Conservation (phyloP, 2,888 invertebrate species). For the Platynereis dumerilii region DNA sequence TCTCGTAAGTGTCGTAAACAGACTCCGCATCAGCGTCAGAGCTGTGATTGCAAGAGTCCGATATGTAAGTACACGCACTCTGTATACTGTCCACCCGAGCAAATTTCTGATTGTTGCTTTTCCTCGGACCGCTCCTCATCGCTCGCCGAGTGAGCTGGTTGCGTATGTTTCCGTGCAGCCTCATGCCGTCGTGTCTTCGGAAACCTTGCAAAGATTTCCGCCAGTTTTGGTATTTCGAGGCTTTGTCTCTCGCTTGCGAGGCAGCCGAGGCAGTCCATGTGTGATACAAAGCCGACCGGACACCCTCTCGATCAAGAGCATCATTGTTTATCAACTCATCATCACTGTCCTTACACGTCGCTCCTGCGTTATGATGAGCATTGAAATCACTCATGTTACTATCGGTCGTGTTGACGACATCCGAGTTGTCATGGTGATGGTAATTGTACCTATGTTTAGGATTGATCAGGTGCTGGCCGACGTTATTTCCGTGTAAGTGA, state of each 20-base stretch:
- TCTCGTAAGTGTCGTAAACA: conserved; percentile 25
- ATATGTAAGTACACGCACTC: conserved; percentile 24
- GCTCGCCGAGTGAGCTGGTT: background rate
- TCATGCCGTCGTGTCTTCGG: too few relatives aligned
- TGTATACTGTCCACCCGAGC: conserved; percentile 20
- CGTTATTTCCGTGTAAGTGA: conserved; percentile 19
- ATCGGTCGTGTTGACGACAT: background rate
- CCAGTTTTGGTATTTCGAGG: conserved; percentile 1
- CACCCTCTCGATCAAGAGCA: conserved; percentile 1
- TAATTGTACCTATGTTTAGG: background rate
- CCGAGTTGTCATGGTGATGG: background rate
- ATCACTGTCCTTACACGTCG: background rate
- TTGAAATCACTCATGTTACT: conserved; percentile 2
- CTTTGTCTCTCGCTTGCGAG: background rate
- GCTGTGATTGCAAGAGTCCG: conserved; percentile 16
- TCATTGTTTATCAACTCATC: background rate
- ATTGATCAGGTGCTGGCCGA: conserved; percentile 5
- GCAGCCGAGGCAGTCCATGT: conserved; percentile 13
- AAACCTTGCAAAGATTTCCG: background rate
- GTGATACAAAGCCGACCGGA: conserved; percentile 5
- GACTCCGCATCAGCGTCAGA: conserved; percentile 26
- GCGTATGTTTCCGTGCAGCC: background rate
- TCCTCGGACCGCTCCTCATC: background rate
- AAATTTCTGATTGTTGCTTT: background rate
- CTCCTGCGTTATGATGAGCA: background rate